Conservation (phyloP, 1,140 invertebrate genomes). For the Hypsibius dujardini region DNA sequence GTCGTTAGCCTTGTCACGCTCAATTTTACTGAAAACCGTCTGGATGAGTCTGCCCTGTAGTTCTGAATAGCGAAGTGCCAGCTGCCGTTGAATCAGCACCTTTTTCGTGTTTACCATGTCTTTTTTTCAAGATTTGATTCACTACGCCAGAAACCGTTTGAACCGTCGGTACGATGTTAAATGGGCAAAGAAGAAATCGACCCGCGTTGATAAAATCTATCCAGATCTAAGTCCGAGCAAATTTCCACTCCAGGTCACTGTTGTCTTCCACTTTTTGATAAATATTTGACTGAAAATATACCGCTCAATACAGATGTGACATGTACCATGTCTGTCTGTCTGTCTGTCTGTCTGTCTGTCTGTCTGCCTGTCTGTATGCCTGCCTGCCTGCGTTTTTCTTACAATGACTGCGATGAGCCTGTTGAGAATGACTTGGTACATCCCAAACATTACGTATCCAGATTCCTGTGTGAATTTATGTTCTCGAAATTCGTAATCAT, state of each 20-base stretch:
- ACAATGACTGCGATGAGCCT: no score
- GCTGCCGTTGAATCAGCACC: not conserved
- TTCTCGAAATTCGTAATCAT: no score
- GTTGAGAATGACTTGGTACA: no score
- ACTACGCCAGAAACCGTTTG: not conserved
- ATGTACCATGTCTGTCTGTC: no score
- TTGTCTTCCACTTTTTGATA: slow-evolving; percentile 28
- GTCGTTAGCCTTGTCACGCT: not conserved
- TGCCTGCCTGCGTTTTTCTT: no score
- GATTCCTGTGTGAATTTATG: no score
- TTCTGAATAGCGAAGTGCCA: not conserved
- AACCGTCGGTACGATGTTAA: slow-evolving; percentile 48
- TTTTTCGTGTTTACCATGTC: not conserved
- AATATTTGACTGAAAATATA: no score
- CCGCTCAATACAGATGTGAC: no score
- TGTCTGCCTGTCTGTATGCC: no score
- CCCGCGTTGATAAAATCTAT: slow-evolving; percentile 76
- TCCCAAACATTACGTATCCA: no score
- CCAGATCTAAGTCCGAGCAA: slow-evolving; percentile 67
- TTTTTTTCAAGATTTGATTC: not conserved
- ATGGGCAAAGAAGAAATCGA: slow-evolving; percentile 60
- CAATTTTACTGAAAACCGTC: slow-evolving; percentile 6
- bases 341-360: no score
- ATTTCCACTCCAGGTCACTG: slow-evolving; percentile 75
- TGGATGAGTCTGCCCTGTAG: slow-evolving; percentile 4